Evolutionary conservation across 1,140 invertebrate species (phyloP).

Genomic region (Musca domestica): DNA sequence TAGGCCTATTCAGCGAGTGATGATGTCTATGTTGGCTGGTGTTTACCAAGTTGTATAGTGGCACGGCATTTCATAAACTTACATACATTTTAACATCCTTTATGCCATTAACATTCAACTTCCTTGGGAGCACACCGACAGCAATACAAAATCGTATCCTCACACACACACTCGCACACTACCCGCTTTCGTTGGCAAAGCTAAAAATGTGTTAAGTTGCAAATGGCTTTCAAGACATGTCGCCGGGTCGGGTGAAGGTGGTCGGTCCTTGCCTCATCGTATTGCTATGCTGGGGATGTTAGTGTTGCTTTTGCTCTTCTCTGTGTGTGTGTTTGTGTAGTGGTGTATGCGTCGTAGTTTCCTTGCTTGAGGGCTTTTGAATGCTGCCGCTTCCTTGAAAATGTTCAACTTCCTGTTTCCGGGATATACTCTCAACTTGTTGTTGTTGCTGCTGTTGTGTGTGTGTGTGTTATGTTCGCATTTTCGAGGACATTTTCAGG

Average conservation of each 20-base stretch:
- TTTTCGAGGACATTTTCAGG: slow-evolving; percentile 54
- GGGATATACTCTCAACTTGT: slow-evolving; percentile 42
- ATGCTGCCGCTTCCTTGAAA: slow-evolving; percentile 51
- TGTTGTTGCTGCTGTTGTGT: not conserved
- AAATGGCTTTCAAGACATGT: too few species aligned
- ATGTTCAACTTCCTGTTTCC: slow-evolving; percentile 54
- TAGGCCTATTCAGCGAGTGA: too few species aligned
- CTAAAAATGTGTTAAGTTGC: too few species aligned
- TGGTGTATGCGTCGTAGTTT: not conserved
- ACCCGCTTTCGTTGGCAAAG: too few species aligned
- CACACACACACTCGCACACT: too few species aligned
- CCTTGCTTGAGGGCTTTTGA: slow-evolving; percentile 25
- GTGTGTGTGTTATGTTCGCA: slow-evolving; percentile 42
- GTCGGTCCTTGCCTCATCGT: too few species aligned
- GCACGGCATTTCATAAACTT: not conserved
- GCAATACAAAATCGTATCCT: not conserved
- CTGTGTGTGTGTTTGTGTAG: not conserved
- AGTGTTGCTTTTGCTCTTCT: slow-evolving; percentile 2
- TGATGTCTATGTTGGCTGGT: too few species aligned
- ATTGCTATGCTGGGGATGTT: too few species aligned
- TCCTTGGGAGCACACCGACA: slow-evolving; percentile 4
- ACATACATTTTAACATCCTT: slow-evolving; percentile 6
- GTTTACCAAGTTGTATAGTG: not conserved
- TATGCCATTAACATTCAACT: slow-evolving; percentile 10
- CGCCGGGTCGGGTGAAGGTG: too few species aligned